Base-by-base conservation (phyloP, 2,888 invertebrate genomes). In the Ctena decussata region DNA sequence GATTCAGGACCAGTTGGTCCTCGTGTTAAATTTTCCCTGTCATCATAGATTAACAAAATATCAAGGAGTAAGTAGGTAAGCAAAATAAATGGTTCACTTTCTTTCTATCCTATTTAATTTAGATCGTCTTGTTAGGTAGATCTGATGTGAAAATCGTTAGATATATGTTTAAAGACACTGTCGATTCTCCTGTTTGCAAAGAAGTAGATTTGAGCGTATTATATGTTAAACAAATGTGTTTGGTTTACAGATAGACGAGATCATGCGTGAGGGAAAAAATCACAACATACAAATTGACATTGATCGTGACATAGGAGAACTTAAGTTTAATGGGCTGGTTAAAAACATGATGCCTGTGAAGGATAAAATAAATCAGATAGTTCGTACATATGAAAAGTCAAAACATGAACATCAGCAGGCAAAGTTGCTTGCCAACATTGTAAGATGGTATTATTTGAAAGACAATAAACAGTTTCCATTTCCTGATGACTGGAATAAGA, bases 371-470 rank as follows among this genome's bases (percentile, higher is more conserved):
- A 72, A 86, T 37, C 35, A 27, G 77, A 82, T 72, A 37, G 30
- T 84, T 8, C 65, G 53, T 44, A 3, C 70, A 2, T 35, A 74
- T 12, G 79, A 78, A 27, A 76, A 76, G 60, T 39, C 57, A 18
- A 37, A 37, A 24, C 80, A 86, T 39, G 80, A 80, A 24, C 44
- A 77, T 41, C 57, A 73, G 32, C 46, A 80, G 24, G 80, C 80
- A 27, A 77, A 86, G 46, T 44, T 83, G 8, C 53, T 83, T 11
- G 74, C 76, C n/a, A 75, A 60, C 27, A 77, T 86, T 18, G 89
- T 89, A 0, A 57, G 77, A 69, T 89, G 89, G 89, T 76, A 81
- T 49, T 85, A 80, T 75, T 53, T 89, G 11, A 82, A 82, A 37
- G 70, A 70, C 1, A 21, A 75, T 1, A 82, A 79, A 15, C 44